phyloP scores from a whole-genome alignment of 2,113 vertebrate species.

The Felis chaus region DNA sequence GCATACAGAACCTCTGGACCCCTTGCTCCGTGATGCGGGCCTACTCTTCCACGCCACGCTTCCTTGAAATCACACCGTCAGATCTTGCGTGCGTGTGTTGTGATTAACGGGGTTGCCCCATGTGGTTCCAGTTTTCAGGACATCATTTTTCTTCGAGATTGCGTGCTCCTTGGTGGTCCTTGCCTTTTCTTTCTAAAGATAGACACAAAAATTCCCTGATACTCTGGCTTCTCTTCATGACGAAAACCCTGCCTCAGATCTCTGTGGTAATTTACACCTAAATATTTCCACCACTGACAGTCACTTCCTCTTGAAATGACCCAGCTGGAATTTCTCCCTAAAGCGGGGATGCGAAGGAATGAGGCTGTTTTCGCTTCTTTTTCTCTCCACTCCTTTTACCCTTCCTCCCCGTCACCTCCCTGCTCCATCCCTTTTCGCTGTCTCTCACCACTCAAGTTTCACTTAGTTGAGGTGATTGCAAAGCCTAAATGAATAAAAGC shows the following conservation, averaged over 20 bases:
- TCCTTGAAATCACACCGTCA: slow-evolving; percentile 58
- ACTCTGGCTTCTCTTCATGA: slow-evolving; percentile 55
- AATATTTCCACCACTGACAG: slow-evolving; percentile 69
- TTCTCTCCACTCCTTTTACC: slow-evolving; percentile 41
- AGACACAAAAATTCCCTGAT: slow-evolving; percentile 51
- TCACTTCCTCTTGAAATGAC: slow-evolving; percentile 75
- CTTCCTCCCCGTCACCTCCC: not conserved
- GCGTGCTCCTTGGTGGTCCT: slow-evolving; percentile 70
- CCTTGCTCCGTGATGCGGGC: not conserved
- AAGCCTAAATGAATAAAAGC: not conserved
- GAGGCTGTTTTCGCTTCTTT: slow-evolving; percentile 61
- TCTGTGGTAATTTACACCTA: slow-evolving; percentile 74
- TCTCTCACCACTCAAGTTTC: slow-evolving; percentile 33
- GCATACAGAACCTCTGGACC: not conserved
- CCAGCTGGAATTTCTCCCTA: slow-evolving; percentile 68
- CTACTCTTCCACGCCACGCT: not conserved
- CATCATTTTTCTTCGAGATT: slow-evolving; percentile 75
- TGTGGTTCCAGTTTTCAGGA: slow-evolving; percentile 62
- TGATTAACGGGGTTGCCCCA: slow-evolving; percentile 75
- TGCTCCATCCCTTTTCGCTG: not conserved
- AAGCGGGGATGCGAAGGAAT: not conserved
- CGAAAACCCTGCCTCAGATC: slow-evolving; percentile 70
- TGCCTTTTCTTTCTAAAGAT: slow-evolving; percentile 65
- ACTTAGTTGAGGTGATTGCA: slow-evolving; percentile 1
- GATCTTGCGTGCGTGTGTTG: slow-evolving; percentile 1